phyloP scores from a whole-genome alignment of 1,140 invertebrate species.

The Hyles vespertilio region DNA sequence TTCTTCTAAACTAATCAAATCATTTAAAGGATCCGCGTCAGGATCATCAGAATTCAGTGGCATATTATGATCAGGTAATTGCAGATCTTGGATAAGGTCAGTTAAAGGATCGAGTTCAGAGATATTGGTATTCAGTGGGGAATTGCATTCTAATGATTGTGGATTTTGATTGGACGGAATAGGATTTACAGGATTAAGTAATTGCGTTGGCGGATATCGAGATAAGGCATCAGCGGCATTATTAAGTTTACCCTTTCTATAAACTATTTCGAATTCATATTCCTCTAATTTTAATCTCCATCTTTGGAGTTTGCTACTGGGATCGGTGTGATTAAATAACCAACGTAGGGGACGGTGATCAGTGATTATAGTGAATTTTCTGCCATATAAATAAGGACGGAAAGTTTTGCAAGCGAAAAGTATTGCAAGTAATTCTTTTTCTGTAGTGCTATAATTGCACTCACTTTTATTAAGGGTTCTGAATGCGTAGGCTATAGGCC shows the following conservation, averaged over 20 bases:
- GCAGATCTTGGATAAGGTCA: too few relatives aligned
- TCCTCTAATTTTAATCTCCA: slow-evolving; percentile 1
- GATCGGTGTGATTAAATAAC: slow-evolving; percentile 12
- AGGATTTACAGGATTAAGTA: not conserved
- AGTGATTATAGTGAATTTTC: slow-evolving; percentile 9
- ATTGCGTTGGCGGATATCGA: not conserved
- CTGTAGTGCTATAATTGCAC: slow-evolving; percentile 7
- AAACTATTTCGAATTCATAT: not conserved
- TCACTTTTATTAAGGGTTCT: slow-evolving; percentile 6
- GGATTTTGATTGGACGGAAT: not conserved
- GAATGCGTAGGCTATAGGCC: slow-evolving; percentile 9
- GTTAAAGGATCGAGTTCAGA: too few relatives aligned
- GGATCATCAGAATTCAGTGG: too few relatives aligned
- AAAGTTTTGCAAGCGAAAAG: slow-evolving; percentile 12
- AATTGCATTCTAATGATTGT: not conserved
- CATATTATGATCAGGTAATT: too few relatives aligned
- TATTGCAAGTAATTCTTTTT: slow-evolving; percentile 1
- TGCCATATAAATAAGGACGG: slow-evolving; percentile 5
- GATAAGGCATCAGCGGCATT: slow-evolving; percentile 1
- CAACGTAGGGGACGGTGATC: slow-evolving; percentile 10
- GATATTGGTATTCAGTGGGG: not conserved
- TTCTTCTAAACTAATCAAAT: too few relatives aligned
- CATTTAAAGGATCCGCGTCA: too few relatives aligned
- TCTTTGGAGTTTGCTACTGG: slow-evolving; percentile 8
- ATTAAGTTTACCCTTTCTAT: slow-evolving; percentile 1